Evolutionary conservation across 92 coral and sea anemone genomes (phyloP).

Genomic region (Montipora capitata): DNA sequence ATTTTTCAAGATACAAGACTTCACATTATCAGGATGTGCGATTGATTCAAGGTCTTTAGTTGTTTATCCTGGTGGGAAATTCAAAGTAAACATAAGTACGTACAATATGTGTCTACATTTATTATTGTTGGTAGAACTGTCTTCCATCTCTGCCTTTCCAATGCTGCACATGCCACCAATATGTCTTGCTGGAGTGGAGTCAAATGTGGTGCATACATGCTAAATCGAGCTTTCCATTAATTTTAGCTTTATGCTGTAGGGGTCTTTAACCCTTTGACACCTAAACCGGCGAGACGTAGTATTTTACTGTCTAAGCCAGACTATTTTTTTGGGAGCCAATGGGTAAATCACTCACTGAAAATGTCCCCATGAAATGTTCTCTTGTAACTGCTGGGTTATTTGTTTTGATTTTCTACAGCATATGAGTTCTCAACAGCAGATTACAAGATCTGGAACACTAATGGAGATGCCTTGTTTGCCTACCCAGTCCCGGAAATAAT

Average conservation of each 20-base stretch:
- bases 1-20: constrained; percentile 83
- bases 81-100: constrained; percentile 84
- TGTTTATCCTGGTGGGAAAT: constrained; percentile 85
- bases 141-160: too few relatives aligned
- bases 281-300: too few relatives aligned
- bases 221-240: too few relatives aligned
- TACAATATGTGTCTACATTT: not conserved
- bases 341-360: too few relatives aligned
- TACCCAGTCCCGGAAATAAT: constrained; percentile 70
- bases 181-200: too few relatives aligned
- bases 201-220: too few relatives aligned
- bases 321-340: too few relatives aligned
- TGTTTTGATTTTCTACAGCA: constrained; percentile 56
- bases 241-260: too few relatives aligned
- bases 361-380: not conserved
- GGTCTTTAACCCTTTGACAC: too few relatives aligned
- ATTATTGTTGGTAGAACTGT: too few relatives aligned
- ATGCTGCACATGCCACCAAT: too few relatives aligned
- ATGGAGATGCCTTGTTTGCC: constrained; percentile 91
- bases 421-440: constrained; percentile 87
- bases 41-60: constrained; percentile 91
- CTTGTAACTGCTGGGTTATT: not conserved
- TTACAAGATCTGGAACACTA: constrained; percentile 96
- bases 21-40: constrained; percentile 84
- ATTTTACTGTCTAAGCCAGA: too few relatives aligned